phyloP scores from a whole-genome alignment of 2,888 invertebrate species.

The Empis stercorea region DNA sequence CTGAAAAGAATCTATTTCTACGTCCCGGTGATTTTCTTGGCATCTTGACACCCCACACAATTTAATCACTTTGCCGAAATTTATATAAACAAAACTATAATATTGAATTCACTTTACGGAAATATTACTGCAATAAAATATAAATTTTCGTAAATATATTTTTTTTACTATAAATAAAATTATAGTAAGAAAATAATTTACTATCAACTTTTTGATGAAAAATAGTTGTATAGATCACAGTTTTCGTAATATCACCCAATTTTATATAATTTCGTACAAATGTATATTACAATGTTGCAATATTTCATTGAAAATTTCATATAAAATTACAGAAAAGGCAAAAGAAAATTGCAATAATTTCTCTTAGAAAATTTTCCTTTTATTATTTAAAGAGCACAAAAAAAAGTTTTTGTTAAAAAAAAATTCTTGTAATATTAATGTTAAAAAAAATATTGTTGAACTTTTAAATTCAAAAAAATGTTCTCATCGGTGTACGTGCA shows the following conservation, averaged over 20 bases:
- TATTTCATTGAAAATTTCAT: background rate
- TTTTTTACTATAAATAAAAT: background rate
- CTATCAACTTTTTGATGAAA: too few relatives aligned
- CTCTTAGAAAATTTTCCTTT: too few relatives aligned
- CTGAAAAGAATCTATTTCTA: background rate
- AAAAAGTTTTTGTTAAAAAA: too few relatives aligned
- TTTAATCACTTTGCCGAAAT: background rate
- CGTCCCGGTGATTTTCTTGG: background rate
- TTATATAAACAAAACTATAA: background rate
- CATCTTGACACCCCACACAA: background rate
- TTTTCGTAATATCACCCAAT: too few relatives aligned
- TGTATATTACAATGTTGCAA: background rate
- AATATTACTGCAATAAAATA: background rate
- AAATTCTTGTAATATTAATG: too few relatives aligned
- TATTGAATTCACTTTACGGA: background rate
- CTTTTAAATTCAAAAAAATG: background rate
- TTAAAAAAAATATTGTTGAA: background rate
- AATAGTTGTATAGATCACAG: too few relatives aligned
- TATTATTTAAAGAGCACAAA: too few relatives aligned
- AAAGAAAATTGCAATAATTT: background rate
- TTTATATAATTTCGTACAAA: too few relatives aligned
- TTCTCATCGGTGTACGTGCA: background rate
- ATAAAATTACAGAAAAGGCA: background rate
- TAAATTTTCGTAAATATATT: background rate
- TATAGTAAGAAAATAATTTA: too few relatives aligned